A percentile compares a stretch with the other conserved stretches of the same genome.
Evolutionary conservation across 2,888 invertebrate species (phyloP).

Genomic region (Microctonus hyperodae): DNA sequence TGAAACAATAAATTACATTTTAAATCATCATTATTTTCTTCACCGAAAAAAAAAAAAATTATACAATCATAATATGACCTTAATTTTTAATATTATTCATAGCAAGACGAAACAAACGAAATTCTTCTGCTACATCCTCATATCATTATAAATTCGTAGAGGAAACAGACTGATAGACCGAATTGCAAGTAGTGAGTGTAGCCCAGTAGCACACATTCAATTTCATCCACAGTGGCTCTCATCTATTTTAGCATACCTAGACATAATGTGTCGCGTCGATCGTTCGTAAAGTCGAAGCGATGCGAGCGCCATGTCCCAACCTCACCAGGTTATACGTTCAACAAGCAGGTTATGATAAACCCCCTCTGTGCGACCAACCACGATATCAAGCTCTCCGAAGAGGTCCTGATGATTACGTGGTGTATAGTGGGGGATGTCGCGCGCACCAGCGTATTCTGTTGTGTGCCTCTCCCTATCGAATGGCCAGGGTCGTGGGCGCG

Average conservation of each 20-base stretch:
- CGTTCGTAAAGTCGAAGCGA: conserved; percentile 14
- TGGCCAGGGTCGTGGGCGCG: conserved; percentile 43
- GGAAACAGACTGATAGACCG: conserved; percentile 45
- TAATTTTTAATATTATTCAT: neutral
- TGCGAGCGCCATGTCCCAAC: neutral
- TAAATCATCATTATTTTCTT: neutral
- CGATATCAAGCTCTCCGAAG: neutral
- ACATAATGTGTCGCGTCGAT: conserved; percentile 1
- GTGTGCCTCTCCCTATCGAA: conserved; percentile 31
- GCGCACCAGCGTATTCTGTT: neutral
- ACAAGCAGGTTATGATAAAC: conserved; percentile 9
- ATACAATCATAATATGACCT: neutral
- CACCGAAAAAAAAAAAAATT: neutral
- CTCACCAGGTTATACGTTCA: neutral
- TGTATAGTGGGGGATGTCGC: neutral
- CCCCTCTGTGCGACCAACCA: conserved; percentile 1
- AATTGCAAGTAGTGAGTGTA: conserved; percentile 44
- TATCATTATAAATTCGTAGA: conserved; percentile 37
- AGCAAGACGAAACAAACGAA: conserved; percentile 16
- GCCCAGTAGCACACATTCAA: conserved; percentile 58
- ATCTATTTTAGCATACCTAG: conserved; percentile 31
- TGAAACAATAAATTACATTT: neutral
- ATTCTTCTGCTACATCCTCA: conserved; percentile 7
- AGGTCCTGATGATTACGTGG: neutral
- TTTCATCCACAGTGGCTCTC: conserved; percentile 47